Evolutionary conservation across 2,797 vertebrate genomes (phyloP).

Genomic region (Molossus alvarezi): DNA sequence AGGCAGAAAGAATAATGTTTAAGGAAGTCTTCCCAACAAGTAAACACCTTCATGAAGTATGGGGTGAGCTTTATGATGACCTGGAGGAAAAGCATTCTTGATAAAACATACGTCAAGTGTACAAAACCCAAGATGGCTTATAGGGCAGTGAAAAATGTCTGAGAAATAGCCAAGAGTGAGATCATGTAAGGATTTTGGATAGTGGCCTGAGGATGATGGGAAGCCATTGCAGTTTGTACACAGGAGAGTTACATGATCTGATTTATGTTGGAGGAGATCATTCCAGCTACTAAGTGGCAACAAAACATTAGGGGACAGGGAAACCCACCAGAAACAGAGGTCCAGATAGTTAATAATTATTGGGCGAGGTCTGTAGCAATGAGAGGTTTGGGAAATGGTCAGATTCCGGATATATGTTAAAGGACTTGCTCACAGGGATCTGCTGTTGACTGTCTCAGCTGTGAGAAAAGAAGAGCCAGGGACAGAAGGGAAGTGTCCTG

Average conservation of each 20-base stretch:
- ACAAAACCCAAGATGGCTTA: not conserved
- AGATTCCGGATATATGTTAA: conserved; percentile 49
- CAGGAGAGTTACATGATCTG: not conserved
- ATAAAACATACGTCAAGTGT: not conserved
- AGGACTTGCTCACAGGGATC: not conserved
- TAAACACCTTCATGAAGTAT: not conserved
- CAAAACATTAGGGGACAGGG: not conserved
- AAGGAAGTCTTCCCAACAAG: not conserved
- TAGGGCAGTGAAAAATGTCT: not conserved
- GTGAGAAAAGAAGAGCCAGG: not conserved
- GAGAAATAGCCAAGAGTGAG: not conserved
- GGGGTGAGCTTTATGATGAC: not conserved
- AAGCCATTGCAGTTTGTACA: not conserved
- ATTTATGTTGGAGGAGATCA: not conserved
- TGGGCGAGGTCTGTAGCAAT: not conserved
- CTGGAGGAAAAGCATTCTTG: not conserved
- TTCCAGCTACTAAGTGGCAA: not conserved
- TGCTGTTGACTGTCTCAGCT: not conserved
- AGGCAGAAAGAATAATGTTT: not conserved
- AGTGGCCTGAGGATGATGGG: not conserved
- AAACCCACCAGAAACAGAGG: not conserved
- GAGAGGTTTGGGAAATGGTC: not conserved
- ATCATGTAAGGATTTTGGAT: conserved; percentile 9
- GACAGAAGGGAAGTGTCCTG: not conserved
- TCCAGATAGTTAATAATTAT: not conserved